Evolutionary conservation across 2,113 vertebrate species (phyloP).

Genomic region (Ceyx cyanopectus): DNA sequence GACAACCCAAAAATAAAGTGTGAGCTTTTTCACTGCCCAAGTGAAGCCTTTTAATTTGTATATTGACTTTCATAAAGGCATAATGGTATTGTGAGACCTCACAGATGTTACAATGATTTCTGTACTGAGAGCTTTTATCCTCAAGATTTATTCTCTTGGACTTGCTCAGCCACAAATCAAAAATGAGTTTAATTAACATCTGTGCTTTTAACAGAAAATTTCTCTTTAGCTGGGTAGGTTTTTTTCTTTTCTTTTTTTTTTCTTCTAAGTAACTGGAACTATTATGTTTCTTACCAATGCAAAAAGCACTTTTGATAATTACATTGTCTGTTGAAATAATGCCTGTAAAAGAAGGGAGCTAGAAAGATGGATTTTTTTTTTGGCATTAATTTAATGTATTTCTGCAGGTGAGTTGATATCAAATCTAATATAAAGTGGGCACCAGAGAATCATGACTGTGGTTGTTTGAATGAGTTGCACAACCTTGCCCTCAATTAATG

Average conservation of each 20-base stretch:
- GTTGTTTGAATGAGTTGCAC: background rate
- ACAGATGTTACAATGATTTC: background rate
- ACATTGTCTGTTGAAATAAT: background rate
- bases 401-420: background rate
- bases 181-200: conserved; percentile 13
- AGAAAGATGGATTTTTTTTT: background rate
- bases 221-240: background rate
- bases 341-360: background rate
- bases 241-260: background rate
- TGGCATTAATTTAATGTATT: background rate
- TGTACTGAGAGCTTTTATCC: background rate
- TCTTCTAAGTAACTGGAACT: background rate
- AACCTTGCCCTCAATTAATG: background rate
- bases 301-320: conserved; percentile 31
- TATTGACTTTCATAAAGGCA: background rate
- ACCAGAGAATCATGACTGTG: background rate
- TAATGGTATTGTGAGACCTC: background rate
- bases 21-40: background rate
- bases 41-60: conserved; percentile 38
- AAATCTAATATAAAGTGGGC: background rate
- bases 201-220: conserved; percentile 35
- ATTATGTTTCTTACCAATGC: conserved; percentile 1
- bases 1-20: background rate
- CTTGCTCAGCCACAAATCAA: background rate
- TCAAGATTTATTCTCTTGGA: conserved; percentile 13